phyloP scores from a whole-genome alignment of 2,113 vertebrate genomes.

The Myotis yumanensis region DNA sequence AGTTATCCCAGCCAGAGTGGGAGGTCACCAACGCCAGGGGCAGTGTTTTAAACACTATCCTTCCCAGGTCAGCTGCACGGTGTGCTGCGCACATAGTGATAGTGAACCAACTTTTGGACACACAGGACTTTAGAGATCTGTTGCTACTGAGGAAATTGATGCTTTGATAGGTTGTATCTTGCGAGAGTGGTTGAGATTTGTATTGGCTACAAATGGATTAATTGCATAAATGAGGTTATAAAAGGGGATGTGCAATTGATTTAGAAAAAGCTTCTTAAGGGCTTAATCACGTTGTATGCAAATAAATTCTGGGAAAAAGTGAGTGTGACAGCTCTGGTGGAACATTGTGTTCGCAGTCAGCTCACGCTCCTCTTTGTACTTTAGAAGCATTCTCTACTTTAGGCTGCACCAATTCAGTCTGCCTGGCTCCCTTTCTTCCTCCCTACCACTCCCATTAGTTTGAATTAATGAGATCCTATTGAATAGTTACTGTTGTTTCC shows the following conservation, averaged over 20 bases:
- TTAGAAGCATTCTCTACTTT: conserved; percentile 50
- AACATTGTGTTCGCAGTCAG: conserved; percentile 63
- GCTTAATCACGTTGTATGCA: conserved; percentile 47
- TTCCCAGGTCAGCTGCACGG: neutral
- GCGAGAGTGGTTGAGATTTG: neutral
- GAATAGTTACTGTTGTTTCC: conserved; percentile 44
- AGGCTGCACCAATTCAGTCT: conserved; percentile 46
- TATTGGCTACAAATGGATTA: neutral
- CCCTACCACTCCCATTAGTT: neutral
- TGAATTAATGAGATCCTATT: conserved; percentile 65
- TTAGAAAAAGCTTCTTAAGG: conserved; percentile 44
- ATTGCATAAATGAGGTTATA: neutral
- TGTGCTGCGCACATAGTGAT: neutral
- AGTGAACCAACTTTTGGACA: neutral
- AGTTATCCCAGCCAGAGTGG: neutral
- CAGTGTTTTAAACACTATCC: neutral
- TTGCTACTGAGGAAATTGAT: neutral
- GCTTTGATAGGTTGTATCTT: neutral
- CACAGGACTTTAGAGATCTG: neutral
- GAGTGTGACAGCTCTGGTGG: conserved; percentile 41
- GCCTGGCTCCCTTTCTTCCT: conserved; percentile 21
- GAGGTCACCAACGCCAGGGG: neutral
- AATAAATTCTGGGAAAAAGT: conserved; percentile 48
- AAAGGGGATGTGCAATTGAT: neutral
- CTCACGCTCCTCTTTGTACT: conserved; percentile 50